Base-by-base conservation (phyloP, 2,888 invertebrate species). In the Cotesia congregata region DNA sequence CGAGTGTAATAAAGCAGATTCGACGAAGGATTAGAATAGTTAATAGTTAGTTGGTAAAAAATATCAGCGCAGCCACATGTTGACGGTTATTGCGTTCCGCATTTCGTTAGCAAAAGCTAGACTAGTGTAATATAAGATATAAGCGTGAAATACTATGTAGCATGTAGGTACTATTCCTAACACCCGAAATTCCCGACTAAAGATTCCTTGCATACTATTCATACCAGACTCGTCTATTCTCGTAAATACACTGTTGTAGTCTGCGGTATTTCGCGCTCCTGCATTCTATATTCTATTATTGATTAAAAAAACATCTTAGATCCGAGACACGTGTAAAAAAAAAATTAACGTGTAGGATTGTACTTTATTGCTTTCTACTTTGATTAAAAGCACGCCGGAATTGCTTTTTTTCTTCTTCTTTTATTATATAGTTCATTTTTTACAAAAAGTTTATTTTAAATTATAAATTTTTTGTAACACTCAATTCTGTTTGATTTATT, bases 211-310 rank as follows among this genome's bases (percentile, higher is more conserved):
- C 64, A 20, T 72, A 41, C 64, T 62, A 72, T 38, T 40, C 64
- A 72, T 41, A 15, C 62, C 20, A 41, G 50, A 41, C 17, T 65
- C 65, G 41, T 72, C 72, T 72, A 65, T 72, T 72, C 72, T 72
- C 65, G 65, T 72, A 39, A 40, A 67, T 67, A 67, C 50, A 6
- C 12, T 50, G 12, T 50, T 50, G 50, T 62, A 40, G 40, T 41
- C 50, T 17, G n/a, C 40, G 17, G 68, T 68, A 68, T 68, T 68
- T 68, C 39, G 38, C 68, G 68, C 40, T n/a, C 7, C 41, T 68
- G 20, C 67, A 17, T 38, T 38, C 67, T 38, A 38, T 38, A 30
- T 30, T 30, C 30, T 30, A 30, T 30, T 30, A 30, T 30, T 30
- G 30, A 30, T 30, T 30, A 30, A 30, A 30, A 30, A 30, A 30